These are phyloP conservation scores for Drosophila lutescens DNA, from an alignment of 2,888 invertebrate species.

Conservation along the genomic window DNA sequence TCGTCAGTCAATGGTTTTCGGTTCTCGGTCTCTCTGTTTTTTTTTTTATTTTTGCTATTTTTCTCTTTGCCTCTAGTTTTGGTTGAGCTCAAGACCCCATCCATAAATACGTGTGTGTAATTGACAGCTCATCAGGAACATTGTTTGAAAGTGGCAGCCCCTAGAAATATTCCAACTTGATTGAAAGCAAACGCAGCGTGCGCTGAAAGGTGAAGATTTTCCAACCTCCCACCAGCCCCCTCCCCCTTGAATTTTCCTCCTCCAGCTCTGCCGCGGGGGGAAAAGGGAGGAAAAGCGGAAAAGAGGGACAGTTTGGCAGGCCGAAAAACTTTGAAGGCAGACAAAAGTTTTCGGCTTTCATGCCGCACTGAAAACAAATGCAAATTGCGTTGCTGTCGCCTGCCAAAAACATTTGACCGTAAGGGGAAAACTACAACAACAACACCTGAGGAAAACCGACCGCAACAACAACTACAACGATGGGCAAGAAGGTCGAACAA, in stretches of 20 bases:
- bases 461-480: constrained; percentile 12
- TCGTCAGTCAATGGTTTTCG: constrained; percentile 22
- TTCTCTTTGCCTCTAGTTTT: background rate
- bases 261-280: too few species aligned
- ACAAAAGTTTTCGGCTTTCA: constrained; percentile 44
- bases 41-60: background rate
- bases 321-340: constrained; percentile 65
- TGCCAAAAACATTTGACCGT: constrained; percentile 53
- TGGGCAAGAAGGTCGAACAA: constrained; percentile 25
- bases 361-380: constrained; percentile 17
- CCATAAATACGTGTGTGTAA: constrained; percentile 41
- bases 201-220: constrained; percentile 43
- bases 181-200: constrained; percentile 69
- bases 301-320: constrained; percentile 44
- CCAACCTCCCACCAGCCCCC: background rate
- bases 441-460: constrained; percentile 8
- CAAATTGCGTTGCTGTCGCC: constrained; percentile 49
- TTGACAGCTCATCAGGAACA: constrained; percentile 76
- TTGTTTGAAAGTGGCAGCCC: constrained; percentile 69
- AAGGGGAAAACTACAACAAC: constrained; percentile 27
- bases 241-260: background rate
- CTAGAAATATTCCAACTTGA: constrained; percentile 60
- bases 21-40: background rate
- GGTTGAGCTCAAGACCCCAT: background rate
- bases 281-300: background rate